phyloP scores from a whole-genome alignment of 2,888 invertebrate genomes.

The Anarsia innoxiella region DNA sequence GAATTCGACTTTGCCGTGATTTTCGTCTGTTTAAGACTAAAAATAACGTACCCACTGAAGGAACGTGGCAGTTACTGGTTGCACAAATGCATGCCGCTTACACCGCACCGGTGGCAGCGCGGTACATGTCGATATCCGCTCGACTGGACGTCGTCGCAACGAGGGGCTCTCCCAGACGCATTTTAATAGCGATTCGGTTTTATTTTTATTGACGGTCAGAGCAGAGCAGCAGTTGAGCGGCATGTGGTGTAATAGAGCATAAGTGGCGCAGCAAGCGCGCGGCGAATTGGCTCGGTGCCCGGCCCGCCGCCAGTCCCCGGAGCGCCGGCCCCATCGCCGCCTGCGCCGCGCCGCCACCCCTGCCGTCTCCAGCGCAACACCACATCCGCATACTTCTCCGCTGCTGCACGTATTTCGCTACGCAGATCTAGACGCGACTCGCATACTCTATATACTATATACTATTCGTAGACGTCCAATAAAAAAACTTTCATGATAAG shows the following conservation, averaged over 20 bases:
- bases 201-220: constrained; percentile 54
- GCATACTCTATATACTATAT: background rate
- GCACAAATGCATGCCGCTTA: no score
- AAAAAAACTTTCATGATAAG: constrained; percentile 25
- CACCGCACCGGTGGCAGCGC: background rate
- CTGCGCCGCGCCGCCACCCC: constrained; percentile 35
- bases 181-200: constrained; percentile 44
- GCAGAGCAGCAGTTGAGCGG: constrained; percentile 31
- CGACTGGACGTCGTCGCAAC: no score
- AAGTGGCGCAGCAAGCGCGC: constrained; percentile 48
- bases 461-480: constrained; percentile 10
- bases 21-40: no score
- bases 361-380: constrained; percentile 11
- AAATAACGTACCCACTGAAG: no score
- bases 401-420: constrained; percentile 16
- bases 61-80: no score
- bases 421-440: constrained; percentile 15
- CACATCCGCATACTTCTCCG: constrained; percentile 7
- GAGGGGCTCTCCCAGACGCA: constrained; percentile 28
- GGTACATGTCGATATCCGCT: constrained; percentile 6
- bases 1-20: no score
- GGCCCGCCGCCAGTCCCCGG: constrained; percentile 63
- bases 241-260: constrained; percentile 58
- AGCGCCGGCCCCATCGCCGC: constrained; percentile 55
- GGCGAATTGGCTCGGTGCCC: constrained; percentile 59